Conservation (phyloP, 2,113 vertebrate genomes). For the Caracal caracal region DNA sequence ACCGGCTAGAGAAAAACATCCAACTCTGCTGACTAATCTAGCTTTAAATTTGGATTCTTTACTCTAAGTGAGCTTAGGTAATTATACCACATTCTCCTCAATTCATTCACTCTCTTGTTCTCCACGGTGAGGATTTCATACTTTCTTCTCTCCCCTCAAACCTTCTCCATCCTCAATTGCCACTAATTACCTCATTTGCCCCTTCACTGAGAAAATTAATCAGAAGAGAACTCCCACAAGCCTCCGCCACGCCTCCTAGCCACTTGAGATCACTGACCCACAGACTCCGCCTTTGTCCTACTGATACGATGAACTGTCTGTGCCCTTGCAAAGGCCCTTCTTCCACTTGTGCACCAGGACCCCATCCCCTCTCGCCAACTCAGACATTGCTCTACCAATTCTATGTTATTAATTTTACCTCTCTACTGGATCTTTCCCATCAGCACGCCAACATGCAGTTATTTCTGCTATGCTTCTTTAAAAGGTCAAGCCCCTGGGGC, state of each 20-base stretch:
- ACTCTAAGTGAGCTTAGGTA: neutral
- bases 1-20: neutral
- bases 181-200: neutral
- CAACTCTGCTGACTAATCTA: neutral
- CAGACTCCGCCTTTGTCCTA: neutral
- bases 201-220: neutral
- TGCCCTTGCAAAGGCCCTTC: neutral
- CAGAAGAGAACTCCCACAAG: slow-evolving; percentile 10
- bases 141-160: neutral
- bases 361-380: neutral
- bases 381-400: neutral
- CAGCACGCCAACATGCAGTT: neutral
- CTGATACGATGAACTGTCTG: neutral
- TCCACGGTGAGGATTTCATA: neutral
- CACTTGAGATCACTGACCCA: neutral
- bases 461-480: neutral
- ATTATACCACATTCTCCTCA: neutral
- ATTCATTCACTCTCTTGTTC: neutral
- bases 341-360: neutral
- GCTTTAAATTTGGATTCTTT: neutral
- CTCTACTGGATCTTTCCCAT: neutral
- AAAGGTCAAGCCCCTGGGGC: neutral
- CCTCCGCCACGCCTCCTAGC: neutral
- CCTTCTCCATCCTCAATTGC: neutral
- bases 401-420: neutral